phyloP scores from a whole-genome alignment of 1,140 invertebrate genomes.

The Neodiprion lecontei region DNA sequence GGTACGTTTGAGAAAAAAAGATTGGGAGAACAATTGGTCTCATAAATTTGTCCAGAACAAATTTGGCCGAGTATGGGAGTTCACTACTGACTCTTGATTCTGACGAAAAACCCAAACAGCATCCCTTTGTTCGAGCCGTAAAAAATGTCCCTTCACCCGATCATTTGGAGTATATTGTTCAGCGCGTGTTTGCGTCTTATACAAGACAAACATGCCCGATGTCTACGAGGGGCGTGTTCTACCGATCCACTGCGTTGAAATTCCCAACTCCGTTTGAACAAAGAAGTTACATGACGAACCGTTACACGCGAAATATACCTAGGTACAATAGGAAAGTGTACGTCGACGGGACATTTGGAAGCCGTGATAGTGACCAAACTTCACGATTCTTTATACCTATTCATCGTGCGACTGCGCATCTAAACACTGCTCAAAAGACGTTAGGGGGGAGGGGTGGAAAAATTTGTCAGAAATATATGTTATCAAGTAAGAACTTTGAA shows the following conservation, averaged over 20 bases:
- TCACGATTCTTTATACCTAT: background rate
- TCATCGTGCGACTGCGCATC: too few relatives aligned
- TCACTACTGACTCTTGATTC: background rate
- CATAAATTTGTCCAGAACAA: background rate
- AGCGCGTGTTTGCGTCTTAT: background rate
- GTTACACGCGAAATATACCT: background rate
- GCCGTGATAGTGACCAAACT: background rate
- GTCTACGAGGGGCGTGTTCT: slow-evolving; percentile 9
- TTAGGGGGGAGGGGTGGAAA: too few relatives aligned
- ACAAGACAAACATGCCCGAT: background rate
- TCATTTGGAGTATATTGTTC: slow-evolving; percentile 9
- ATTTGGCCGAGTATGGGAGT: background rate
- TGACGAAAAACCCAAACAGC: background rate
- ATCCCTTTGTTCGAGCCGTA: background rate
- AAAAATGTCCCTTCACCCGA: slow-evolving; percentile 9
- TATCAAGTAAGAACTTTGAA: too few relatives aligned
- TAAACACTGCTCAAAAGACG: too few relatives aligned
- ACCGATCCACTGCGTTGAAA: background rate
- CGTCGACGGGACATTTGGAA: background rate
- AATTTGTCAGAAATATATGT: too few relatives aligned
- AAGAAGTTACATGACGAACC: background rate
- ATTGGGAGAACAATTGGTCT: slow-evolving; percentile 4
- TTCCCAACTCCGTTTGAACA: background rate
- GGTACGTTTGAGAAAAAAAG: background rate
- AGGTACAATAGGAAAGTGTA: background rate